These are phyloP conservation scores for Periophthalmus magnuspinnatus DNA, from an alignment of 2,797 vertebrate genomes.

Conservation along the genomic window DNA sequence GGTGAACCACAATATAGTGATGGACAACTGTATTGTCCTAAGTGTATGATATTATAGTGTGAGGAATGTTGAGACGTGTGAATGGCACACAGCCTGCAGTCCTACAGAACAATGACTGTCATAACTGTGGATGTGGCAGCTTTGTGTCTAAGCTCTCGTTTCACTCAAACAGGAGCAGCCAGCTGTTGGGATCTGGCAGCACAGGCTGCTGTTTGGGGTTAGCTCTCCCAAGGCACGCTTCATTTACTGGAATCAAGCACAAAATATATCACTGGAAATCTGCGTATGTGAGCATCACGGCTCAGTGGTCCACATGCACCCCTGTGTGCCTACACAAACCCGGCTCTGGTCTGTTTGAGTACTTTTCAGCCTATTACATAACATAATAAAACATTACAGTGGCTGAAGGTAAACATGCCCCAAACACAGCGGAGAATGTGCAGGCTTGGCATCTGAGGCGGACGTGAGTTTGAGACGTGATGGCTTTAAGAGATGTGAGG, in stretches of 20 bases:
- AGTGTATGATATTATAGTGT: not conserved
- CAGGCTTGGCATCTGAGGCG: conserved; percentile 47
- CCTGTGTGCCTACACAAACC: conserved; percentile 42
- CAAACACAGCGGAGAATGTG: conserved; percentile 52
- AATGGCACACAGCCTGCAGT: not conserved
- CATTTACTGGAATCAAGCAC: conserved; percentile 50
- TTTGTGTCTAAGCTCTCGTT: conserved; percentile 59
- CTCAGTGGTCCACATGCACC: conserved; percentile 44
- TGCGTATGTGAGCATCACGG: conserved; percentile 37
- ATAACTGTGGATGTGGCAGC: conserved; percentile 68
- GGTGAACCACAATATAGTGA: not conserved
- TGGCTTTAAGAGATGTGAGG: conserved; percentile 68
- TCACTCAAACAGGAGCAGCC: conserved; percentile 50
- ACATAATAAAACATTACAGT: conserved; percentile 70
- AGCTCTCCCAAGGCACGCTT: conserved; percentile 32
- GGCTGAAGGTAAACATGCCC: conserved; percentile 65
- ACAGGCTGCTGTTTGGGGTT: conserved; percentile 49
- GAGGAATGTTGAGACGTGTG: not conserved
- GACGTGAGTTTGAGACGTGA: conserved; percentile 55
- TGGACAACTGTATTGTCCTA: no score
- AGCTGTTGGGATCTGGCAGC: conserved; percentile 43
- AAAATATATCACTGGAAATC: conserved; percentile 44
- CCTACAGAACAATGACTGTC: conserved; percentile 7
- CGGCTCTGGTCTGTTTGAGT: conserved; percentile 64
- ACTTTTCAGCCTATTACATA: conserved; percentile 66